Base-by-base conservation (phyloP, 2,888 invertebrate species). In the Pseudoips prasinana region DNA sequence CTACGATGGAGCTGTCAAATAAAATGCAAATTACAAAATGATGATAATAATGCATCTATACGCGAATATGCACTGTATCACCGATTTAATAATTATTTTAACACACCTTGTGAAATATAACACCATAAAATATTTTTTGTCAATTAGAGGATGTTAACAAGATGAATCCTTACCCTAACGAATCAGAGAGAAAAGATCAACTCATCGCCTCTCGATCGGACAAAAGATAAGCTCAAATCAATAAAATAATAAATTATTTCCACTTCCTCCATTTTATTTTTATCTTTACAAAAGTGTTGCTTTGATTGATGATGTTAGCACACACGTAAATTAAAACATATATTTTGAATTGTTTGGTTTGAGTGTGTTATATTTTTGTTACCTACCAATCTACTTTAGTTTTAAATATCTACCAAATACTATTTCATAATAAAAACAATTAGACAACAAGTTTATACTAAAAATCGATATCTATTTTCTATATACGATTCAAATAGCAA, bases 211-310 rank as follows among this genome's bases (percentile, higher is more conserved):
- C 48, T 40, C 52, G 86, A 87, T 87, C 77, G 84, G 81, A 73
- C 78, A 67, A 71, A 63, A 81, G 86, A 86, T 87, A 85, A 73
- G 57, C 33, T 70, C 72, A 75, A 81, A 86, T 84, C 85, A 85
- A 86, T 87, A 81, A 82, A 82, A 81, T 82, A 82, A 86, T 82
- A 79, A 72, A 84, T 85, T 83, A 79, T 74, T 72, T 72, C 69
- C 62, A 74, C 75, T 81, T 83, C 82, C 83, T 78, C 65, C 57
- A 63, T 63, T 71, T 73, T 73, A 68, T 75, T 76, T 77, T 78
- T 78, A 73, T 76, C 74, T 75, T 70, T 67, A 59, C 64, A 70
- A 72, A 79, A 71, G 80, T 81, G 84, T 83, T 82, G 70, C 51
- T 66, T 73, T 87, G 87, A 87, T 86, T 81, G 83, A 87, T 87